Evolutionary conservation across 2,113 vertebrate genomes (phyloP).

Genomic region (Amblyopsis rosae): DNA sequence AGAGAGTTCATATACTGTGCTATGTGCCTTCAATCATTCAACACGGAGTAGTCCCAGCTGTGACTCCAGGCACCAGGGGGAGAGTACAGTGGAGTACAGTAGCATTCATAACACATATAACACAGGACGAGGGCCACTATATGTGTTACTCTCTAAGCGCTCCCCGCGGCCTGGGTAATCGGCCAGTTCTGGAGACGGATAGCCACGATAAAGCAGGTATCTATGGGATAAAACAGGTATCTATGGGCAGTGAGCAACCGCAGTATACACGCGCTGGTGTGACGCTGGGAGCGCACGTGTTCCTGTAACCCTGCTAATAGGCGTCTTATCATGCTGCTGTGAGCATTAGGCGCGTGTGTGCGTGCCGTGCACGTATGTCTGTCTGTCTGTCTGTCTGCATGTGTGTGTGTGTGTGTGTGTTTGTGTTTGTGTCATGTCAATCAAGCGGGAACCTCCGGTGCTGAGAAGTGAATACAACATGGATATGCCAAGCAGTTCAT

Average conservation of each 20-base stretch:
- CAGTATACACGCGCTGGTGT: conserved; percentile 3
- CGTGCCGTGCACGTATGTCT: no score
- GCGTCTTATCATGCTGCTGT: not conserved
- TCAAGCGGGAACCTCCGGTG: no score
- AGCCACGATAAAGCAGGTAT: conserved; percentile 2
- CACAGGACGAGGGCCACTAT: conserved; percentile 2
- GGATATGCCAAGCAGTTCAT: no score
- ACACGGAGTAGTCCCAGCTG: no score
- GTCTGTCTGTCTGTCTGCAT: no score
- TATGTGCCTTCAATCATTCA: no score
- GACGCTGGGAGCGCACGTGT: not conserved
- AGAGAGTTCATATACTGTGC: no score
- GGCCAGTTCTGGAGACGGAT: conserved; percentile 10
- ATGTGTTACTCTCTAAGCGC: conserved; percentile 20
- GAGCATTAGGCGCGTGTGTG: not conserved
- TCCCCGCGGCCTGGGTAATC: conserved; percentile 6
- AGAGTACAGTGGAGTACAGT: not conserved
- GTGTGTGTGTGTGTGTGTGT: no score
- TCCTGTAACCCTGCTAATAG: conserved; percentile 12
- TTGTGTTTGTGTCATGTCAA: no score
- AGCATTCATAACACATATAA: conserved; percentile 42
- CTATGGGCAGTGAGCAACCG: not conserved
- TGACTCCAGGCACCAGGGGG: not conserved
- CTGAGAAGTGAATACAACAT: no score
- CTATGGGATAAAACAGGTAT: not conserved